A percentile compares a stretch with the other conserved stretches of the same genome.
Evolutionary conservation across 2,113 vertebrate species (phyloP).

Genomic region (Pseudorhombus dupliciocellatus): DNA sequence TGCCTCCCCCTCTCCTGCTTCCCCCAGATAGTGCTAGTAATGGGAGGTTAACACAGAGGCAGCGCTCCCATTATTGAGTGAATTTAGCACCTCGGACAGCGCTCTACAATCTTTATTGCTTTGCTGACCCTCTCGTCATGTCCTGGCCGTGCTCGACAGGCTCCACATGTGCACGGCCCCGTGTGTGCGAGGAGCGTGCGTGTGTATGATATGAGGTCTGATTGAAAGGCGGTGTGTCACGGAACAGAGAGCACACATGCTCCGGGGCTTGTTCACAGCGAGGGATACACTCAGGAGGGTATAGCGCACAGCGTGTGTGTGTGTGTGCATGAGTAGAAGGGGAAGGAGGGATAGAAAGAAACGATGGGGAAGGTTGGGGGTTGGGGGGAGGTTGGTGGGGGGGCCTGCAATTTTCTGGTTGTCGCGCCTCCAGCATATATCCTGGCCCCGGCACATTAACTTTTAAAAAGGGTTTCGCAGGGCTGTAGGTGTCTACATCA

Average conservation of each 20-base stretch:
- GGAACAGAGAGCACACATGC: slow-evolving; percentile 97
- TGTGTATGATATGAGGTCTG: slow-evolving; percentile 90
- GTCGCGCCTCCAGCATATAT: slow-evolving; percentile 92
- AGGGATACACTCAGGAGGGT: slow-evolving; percentile 87
- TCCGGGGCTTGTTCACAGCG: slow-evolving; percentile 93
- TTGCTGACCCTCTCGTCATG: slow-evolving; percentile 99
- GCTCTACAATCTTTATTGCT: slow-evolving; percentile 99
- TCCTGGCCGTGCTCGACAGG: slow-evolving; percentile 81
- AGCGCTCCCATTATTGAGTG: slow-evolving; percentile 99
- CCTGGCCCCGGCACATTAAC: slow-evolving; percentile 90
- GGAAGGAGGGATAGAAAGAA: slow-evolving; percentile 62
- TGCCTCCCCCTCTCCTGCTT: slow-evolving; percentile 70
- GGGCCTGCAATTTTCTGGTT: slow-evolving; percentile 99
- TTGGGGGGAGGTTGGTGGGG: too few species aligned
- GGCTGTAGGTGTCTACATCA: slow-evolving; percentile 83
- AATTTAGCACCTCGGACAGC: slow-evolving; percentile 99
- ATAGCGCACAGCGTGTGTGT: slow-evolving; percentile 73
- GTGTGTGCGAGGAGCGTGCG: slow-evolving; percentile 69
- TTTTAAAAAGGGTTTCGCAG: slow-evolving; percentile 89
- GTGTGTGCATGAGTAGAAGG: slow-evolving; percentile 48
- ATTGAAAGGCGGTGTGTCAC: slow-evolving; percentile 99
- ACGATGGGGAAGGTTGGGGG: slow-evolving; percentile 62
- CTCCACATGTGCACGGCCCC: slow-evolving; percentile 82
- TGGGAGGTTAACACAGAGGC: slow-evolving; percentile 98
- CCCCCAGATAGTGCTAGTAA: slow-evolving; percentile 94